Conservation (phyloP, 2,888 invertebrate genomes). For the Eubasilissa splendida region DNA sequence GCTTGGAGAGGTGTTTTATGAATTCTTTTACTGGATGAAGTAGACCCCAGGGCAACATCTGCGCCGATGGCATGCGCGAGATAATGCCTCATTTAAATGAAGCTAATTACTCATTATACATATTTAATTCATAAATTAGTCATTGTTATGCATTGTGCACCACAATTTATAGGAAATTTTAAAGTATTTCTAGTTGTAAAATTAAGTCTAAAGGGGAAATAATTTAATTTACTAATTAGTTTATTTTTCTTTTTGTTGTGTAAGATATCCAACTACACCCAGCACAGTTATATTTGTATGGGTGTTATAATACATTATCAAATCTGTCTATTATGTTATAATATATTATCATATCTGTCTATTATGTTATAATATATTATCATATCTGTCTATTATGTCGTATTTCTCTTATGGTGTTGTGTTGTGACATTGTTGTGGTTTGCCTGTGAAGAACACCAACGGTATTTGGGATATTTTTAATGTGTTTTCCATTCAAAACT, state of each 20-base stretch:
- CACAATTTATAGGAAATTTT: no score
- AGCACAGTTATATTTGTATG: constrained; percentile 14
- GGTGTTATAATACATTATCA: constrained; percentile 7
- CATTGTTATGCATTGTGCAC: no score
- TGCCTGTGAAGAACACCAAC: constrained; percentile 39
- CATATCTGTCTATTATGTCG: constrained; percentile 13
- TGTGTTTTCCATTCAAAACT: constrained; percentile 4
- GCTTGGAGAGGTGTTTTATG: no score
- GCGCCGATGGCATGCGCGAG: no score
- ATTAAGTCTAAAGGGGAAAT: no score
- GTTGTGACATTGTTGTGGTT: constrained; percentile 46
- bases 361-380: not conserved
- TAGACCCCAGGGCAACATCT: no score
- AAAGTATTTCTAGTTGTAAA: no score
- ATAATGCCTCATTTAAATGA: no score
- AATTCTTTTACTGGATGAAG: no score
- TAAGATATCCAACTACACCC: not conserved
- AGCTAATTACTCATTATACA: no score
- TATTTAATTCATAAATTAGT: no score
- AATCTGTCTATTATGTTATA: not conserved
- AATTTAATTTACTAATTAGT: no score
- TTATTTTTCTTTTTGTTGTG: not conserved
- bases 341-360: constrained; percentile 3
- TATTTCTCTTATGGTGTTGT: constrained; percentile 13
- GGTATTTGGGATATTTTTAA: not conserved